A percentile compares a stretch with the other conserved stretches of the same genome.
Conservation (phyloP, 2,113 vertebrate species). For the Leptobrachium leishanense region DNA sequence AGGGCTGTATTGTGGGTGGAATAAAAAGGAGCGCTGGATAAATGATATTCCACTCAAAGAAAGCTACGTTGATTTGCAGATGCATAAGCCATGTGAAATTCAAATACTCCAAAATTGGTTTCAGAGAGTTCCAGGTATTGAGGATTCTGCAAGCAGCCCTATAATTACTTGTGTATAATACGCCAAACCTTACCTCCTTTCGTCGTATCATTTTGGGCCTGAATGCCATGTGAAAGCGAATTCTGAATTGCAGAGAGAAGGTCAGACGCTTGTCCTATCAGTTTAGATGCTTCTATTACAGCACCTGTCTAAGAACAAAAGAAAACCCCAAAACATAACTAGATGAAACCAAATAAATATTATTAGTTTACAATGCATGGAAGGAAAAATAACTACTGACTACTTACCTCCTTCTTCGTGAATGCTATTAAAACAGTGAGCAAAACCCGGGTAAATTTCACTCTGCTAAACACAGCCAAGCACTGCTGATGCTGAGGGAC, state of each 20-base stretch:
- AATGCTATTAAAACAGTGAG: conserved; percentile 90
- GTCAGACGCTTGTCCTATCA: conserved; percentile 90
- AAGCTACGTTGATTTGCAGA: too few relatives aligned
- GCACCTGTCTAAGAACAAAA: conserved; percentile 81
- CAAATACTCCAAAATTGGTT: too few relatives aligned
- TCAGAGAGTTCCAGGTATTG: too few relatives aligned
- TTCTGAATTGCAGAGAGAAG: conserved; percentile 90
- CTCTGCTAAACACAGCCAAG: conserved; percentile 90
- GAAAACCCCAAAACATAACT: conserved; percentile 19
- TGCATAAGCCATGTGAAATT: neutral
- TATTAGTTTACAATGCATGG: too few relatives aligned
- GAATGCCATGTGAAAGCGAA: conserved; percentile 90
- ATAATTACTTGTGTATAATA: too few relatives aligned
- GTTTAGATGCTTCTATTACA: conserved; percentile 93
- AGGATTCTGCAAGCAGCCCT: too few relatives aligned
- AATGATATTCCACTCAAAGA: too few relatives aligned
- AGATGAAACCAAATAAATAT: too few relatives aligned
- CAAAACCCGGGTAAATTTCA: conserved; percentile 88
- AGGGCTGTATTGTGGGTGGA: too few relatives aligned
- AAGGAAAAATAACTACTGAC: neutral
- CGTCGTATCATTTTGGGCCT: conserved; percentile 96
- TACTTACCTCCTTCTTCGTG: conserved; percentile 88
- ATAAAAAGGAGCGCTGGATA: too few relatives aligned
- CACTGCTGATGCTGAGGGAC: conserved; percentile 83
- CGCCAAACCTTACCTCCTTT: conserved; percentile 83